These are phyloP conservation scores for Micropoecilia bifurca DNA, from an alignment of 2,797 vertebrate genomes.

Conservation along the genomic window DNA sequence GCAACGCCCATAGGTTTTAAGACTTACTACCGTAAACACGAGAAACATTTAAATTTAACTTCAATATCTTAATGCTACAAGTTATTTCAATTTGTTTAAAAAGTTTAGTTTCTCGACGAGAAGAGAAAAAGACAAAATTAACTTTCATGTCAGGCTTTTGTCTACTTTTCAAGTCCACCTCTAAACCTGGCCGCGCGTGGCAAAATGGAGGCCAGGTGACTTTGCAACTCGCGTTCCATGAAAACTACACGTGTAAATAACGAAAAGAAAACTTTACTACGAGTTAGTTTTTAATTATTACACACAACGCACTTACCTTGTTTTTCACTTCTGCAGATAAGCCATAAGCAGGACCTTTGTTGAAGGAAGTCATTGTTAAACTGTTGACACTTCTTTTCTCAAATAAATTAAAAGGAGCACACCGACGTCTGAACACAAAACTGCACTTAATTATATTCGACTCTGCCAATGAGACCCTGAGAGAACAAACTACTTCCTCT, in stretches of 20 bases:
- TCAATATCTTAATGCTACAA: background rate
- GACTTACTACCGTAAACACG: background rate
- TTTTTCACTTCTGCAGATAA: constrained; percentile 82
- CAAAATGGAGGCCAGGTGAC: constrained; percentile 69
- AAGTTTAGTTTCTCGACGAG: background rate
- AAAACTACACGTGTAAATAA: background rate
- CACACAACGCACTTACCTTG: constrained; percentile 66
- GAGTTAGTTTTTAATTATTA: background rate
- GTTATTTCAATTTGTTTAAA: background rate
- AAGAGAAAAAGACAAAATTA: background rate
- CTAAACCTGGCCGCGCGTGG: constrained; percentile 11
- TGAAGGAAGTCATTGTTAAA: constrained; percentile 76
- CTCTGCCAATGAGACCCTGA: constrained; percentile 67
- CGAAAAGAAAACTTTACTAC: constrained; percentile 14
- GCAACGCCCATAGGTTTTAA: constrained; percentile 67
- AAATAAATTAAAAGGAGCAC: background rate
- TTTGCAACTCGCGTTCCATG: background rate
- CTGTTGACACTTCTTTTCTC: background rate
- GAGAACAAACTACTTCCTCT: constrained; percentile 73
- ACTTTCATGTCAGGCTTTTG: background rate
- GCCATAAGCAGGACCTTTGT: constrained; percentile 79
- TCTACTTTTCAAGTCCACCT: background rate
- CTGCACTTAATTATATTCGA: constrained; percentile 38
- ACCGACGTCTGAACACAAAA: constrained; percentile 5
- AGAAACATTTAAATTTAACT: background rate